phyloP scores from a whole-genome alignment of 2,113 vertebrate genomes.

The Stictonetta naevosa region DNA sequence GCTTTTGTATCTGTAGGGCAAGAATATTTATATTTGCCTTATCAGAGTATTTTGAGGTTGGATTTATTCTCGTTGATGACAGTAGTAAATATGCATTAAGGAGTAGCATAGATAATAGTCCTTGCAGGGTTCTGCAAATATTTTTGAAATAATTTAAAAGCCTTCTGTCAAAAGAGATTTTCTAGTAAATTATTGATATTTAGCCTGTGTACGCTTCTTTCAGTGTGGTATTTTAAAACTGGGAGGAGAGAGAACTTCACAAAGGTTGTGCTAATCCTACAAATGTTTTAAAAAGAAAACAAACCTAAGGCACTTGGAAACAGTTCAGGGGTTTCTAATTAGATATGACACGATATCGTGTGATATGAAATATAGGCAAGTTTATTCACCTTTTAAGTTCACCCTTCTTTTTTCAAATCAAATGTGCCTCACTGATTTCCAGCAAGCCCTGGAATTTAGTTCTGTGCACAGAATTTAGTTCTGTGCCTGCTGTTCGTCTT shows the following conservation, averaged over 20 bases:
- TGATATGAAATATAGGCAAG: not conserved
- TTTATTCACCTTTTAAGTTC: slow-evolving; percentile 3
- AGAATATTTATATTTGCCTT: not conserved
- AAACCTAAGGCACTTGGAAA: slow-evolving; percentile 24
- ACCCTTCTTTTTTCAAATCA: not conserved
- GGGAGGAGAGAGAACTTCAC: not conserved
- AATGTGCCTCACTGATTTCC: not conserved
- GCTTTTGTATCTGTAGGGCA: not conserved
- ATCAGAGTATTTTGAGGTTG: not conserved
- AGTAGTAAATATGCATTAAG: not conserved
- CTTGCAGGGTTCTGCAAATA: not conserved
- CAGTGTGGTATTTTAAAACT: not conserved
- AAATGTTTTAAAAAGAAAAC: not conserved
- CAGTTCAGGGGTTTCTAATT: slow-evolving; percentile 10
- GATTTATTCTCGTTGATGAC: not conserved
- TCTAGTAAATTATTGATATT: not conserved
- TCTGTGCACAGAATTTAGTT: not conserved
- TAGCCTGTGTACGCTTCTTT: not conserved
- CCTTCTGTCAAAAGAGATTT: not conserved
- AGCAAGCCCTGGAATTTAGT: not conserved
- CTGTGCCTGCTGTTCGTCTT: not conserved
- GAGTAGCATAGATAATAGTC: not conserved
- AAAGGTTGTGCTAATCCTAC: not conserved
- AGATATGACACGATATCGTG: not conserved
- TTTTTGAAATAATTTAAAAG: not conserved